Base-by-base conservation (phyloP, 2,888 invertebrate species). In the Lasioglossum vierecki region DNA sequence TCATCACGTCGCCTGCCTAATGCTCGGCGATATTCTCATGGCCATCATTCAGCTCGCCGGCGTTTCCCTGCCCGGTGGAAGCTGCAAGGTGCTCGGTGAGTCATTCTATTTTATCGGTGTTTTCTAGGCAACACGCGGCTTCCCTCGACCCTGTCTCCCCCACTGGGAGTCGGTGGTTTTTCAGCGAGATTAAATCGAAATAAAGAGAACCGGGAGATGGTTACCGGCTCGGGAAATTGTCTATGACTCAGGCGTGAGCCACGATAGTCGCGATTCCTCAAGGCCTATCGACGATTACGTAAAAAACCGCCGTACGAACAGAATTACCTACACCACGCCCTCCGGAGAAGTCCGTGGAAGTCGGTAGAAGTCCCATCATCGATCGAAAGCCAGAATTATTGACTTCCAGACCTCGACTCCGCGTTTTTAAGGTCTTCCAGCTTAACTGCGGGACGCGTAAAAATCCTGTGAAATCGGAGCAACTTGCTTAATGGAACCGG, bases 1-100 rank as follows among this genome's bases (percentile, higher is more conserved):
- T 89, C 97, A 98, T 95, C 98, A 98, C 95, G 98, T 98, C 90
- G 97, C 97, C 86, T 98, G 98, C 93, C 96, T 98, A 89, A 96
- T 98, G 95, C 95, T 98, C 92, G 98, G 98, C 86, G 97, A 98
- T 95, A 96, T 97, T 88, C 96, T 98, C 93, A 96, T 98, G 94
- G 98, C 97, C 89, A 96, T 97, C 93, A 97, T 97, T 91, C 98
- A 98, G 95, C 96, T 98, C 80, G 96, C 97, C 75, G 96, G 96
- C 9, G 96, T 96, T 90, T 95, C 95, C 71, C 96, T 97, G 88
- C 96, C 96, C 77, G 96, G 96, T 35, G 96, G 96, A 53, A 95
- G 96, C 80, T 98, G 98, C 95, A 96, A 96, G 86, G 95, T 96
- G 49, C 96, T 97, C 82, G 97, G 97, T 97, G 95, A 97, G 97